Conservation (phyloP, 2,113 vertebrate genomes). For the Oxyura jamaicensis region DNA sequence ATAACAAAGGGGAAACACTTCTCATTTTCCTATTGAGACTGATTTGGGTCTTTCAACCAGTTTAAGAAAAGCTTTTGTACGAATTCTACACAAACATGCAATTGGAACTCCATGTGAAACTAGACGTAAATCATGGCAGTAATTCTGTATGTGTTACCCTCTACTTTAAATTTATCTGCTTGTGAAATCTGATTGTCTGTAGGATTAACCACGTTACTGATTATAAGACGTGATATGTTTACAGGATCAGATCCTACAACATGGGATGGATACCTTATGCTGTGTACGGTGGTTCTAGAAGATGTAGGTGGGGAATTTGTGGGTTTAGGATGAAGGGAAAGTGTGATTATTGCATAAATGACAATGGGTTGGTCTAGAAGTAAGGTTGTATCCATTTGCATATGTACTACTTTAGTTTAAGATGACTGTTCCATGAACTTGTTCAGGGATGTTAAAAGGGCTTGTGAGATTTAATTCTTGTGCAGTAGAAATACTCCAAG, state of each 20-base stretch:
- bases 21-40: background rate
- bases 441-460: background rate
- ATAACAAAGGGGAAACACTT: background rate
- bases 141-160: background rate
- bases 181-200: background rate
- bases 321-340: background rate
- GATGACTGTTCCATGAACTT: background rate
- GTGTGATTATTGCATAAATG: background rate
- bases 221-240: background rate
- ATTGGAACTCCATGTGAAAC: background rate
- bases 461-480: background rate
- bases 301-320: background rate
- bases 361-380: background rate
- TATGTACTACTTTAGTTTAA: background rate
- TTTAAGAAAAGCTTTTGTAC: background rate
- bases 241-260: background rate
- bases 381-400: background rate
- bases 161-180: background rate
- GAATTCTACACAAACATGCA: background rate
- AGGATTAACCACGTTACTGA: background rate
- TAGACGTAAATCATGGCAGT: background rate
- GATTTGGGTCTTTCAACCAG: background rate
- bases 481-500: background rate
- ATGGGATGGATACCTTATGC: background rate
- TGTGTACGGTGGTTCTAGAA: background rate